Percentiles rank a stretch among this genome's conserved stretches.
These are phyloP conservation scores for Macropus fuliginosus DNA, from an alignment of 2,797 vertebrate genomes.

Conservation along the genomic window DNA sequence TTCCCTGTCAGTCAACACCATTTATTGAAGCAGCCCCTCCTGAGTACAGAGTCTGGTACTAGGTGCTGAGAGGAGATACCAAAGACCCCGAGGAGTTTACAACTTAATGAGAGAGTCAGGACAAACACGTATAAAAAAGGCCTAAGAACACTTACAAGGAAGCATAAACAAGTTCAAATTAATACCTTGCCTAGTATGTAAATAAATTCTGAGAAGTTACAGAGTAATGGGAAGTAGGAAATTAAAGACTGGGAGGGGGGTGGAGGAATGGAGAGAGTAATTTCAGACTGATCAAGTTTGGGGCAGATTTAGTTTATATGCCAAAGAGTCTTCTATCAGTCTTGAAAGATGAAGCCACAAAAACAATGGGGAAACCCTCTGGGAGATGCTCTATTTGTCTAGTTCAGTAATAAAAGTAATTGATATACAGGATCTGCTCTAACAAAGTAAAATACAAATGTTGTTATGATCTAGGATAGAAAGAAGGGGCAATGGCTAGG, in stretches of 20 bases:
- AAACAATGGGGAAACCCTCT: neutral
- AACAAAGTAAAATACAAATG: neutral
- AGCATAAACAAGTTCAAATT: slow-evolving; percentile 36
- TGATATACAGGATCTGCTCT: neutral
- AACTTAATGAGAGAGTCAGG: slow-evolving; percentile 15
- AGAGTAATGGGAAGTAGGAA: neutral
- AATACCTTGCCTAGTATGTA: neutral
- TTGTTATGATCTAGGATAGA: neutral
- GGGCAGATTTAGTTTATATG: neutral
- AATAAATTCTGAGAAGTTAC: neutral
- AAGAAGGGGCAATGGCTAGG: neutral
- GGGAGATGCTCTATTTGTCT: neutral
- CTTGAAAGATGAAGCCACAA: neutral
- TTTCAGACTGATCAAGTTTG: neutral
- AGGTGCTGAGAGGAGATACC: neutral
- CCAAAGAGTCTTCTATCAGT: neutral
- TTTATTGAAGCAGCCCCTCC: slow-evolving; percentile 7
- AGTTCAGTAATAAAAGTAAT: slow-evolving; percentile 14
- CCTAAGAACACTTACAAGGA: slow-evolving; percentile 26
- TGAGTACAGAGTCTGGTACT: neutral
- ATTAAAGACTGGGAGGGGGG: neutral
- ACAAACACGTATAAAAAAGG: neutral
- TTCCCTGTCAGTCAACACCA: neutral
- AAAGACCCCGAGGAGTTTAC: slow-evolving; percentile 6
- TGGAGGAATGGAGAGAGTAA: neutral